Percentiles rank a stretch among this genome's conserved stretches.
Evolutionary conservation across 64 coral and sea anemone genomes (phyloP).

Genomic region (Actinia equina): DNA sequence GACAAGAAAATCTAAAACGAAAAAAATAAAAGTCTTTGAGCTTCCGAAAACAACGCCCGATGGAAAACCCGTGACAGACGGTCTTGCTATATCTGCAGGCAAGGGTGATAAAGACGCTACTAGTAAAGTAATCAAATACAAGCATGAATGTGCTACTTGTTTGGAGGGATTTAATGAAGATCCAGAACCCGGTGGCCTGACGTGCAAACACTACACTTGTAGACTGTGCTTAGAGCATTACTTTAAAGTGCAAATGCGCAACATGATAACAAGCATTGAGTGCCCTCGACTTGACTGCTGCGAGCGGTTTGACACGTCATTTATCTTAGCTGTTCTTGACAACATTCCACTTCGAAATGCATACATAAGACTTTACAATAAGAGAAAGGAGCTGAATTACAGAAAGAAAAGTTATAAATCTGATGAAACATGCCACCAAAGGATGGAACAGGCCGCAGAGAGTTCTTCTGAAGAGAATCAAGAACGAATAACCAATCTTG

Average conservation of each 20-base stretch:
- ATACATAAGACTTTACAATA: background rate
- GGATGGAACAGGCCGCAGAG: background rate
- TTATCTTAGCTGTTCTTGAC: background rate
- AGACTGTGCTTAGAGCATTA: background rate
- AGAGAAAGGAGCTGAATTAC: background rate
- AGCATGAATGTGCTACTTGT: background rate
- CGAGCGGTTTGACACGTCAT: background rate
- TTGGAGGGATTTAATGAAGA: constrained; percentile 6
- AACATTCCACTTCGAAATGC: background rate
- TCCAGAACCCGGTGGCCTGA: background rate
- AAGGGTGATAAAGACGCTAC: background rate
- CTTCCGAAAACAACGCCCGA: background rate
- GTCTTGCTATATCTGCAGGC: too few relatives aligned
- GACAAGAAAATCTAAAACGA: background rate
- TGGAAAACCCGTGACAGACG: background rate
- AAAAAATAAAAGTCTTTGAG: background rate
- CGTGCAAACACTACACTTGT: background rate
- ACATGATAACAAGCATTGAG: background rate
- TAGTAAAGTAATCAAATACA: background rate
- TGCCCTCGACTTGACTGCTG: background rate
- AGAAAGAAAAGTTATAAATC: background rate
- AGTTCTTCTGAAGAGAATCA: background rate
- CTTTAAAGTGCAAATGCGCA: background rate
- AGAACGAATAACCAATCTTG: background rate
- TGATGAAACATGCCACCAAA: background rate